These are phyloP conservation scores for Oreochromis mossambicus DNA, from an alignment of 2,797 vertebrate genomes.

Conservation along the genomic window DNA sequence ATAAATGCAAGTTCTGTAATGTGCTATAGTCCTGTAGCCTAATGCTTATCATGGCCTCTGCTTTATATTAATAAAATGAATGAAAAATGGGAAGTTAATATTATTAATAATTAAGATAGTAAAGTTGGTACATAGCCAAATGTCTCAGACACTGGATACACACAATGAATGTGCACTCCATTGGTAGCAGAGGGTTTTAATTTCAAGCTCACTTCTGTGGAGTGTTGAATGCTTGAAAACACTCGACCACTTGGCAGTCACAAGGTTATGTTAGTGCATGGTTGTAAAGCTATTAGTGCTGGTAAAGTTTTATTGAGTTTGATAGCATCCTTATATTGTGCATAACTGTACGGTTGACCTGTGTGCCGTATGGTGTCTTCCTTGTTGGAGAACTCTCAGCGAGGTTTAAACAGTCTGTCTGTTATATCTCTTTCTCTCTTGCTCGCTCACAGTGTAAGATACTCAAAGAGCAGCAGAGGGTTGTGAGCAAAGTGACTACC, in stretches of 20 bases:
- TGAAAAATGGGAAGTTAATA: not conserved
- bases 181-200: not conserved
- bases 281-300: not conserved
- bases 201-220: not conserved
- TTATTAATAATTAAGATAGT: not conserved
- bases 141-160: not conserved
- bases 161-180: not conserved
- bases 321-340: not conserved
- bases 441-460: not conserved
- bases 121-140: not conserved
- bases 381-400: not conserved
- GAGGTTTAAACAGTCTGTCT: not conserved
- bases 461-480: not conserved
- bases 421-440: not conserved
- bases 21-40: not conserved
- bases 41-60: not conserved
- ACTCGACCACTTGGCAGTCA: not conserved
- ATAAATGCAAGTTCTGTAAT: not conserved
- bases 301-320: not conserved
- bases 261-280: not conserved
- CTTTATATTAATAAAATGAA: not conserved
- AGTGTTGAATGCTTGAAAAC: not conserved
- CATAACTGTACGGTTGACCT: not conserved
- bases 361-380: not conserved
- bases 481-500: constrained; percentile 38